Conservation (phyloP, 1,140 invertebrate genomes). For the Drosophila sucinea region DNA sequence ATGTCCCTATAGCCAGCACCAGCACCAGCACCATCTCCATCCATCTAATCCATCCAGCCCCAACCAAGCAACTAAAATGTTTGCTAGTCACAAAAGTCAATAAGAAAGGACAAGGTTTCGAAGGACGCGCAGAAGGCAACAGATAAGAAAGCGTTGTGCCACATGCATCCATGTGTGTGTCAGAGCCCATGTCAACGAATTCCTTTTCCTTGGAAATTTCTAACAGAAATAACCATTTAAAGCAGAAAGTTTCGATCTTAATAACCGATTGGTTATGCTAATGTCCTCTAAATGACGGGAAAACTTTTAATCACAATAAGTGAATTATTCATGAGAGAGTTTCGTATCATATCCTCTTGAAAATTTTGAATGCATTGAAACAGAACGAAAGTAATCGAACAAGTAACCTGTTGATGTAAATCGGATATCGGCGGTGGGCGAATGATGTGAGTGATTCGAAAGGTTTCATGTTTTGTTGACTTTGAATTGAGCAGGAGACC, state of each 20-base stretch:
- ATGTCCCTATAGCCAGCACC: background rate
- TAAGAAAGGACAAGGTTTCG: constrained; percentile 30
- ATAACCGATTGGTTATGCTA: background rate
- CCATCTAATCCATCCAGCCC: constrained; percentile 7
- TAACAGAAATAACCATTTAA: background rate
- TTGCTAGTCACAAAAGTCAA: constrained; percentile 46
- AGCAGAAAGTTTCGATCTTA: background rate
- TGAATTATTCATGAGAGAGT: background rate
- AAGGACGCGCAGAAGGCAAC: constrained; percentile 15
- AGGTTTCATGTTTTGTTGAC: too few species aligned
- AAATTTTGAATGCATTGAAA: too few species aligned
- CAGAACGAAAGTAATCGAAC: too few species aligned
- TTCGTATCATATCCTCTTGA: too few species aligned
- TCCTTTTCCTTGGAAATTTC: background rate
- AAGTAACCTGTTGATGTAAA: too few species aligned
- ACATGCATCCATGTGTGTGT: background rate
- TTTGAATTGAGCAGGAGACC: too few species aligned
- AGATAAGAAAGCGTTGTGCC: constrained; percentile 14
- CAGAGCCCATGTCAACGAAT: background rate
- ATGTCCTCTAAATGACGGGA: background rate
- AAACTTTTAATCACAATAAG: background rate
- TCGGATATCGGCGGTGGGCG: too few species aligned
- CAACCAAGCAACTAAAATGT: constrained; percentile 24
- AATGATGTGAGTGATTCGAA: too few species aligned
- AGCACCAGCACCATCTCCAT: constrained; percentile 11